A percentile compares a stretch with the other conserved stretches of the same genome.
These are phyloP conservation scores for Epinotia nisella DNA, from an alignment of 2,888 invertebrate species.

Conservation along the genomic window DNA sequence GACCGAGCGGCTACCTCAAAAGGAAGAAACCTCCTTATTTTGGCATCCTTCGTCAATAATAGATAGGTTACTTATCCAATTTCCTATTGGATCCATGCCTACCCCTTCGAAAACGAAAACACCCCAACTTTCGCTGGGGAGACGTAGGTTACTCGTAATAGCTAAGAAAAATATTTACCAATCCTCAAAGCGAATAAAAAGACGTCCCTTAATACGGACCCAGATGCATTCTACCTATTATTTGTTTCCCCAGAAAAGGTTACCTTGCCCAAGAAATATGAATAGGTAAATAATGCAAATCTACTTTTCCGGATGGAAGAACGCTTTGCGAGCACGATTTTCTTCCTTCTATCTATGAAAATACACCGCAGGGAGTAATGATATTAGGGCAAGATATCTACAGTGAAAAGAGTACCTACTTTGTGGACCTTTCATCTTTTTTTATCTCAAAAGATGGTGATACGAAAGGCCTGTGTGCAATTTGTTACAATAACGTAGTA, in stretches of 20 bases:
- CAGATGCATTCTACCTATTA: conserved; percentile 81
- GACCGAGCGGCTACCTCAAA: conserved; percentile 28
- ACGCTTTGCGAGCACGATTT: conserved; percentile 64
- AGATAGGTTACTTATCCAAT: conserved; percentile 66
- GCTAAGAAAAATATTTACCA: conserved; percentile 82
- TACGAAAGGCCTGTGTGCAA: conserved; percentile 30
- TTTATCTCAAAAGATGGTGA: conserved; percentile 38
- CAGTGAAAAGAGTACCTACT: conserved; percentile 53
- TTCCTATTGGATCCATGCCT: conserved; percentile 57
- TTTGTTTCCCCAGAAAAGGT: conserved; percentile 76
- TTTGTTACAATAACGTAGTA: conserved; percentile 34
- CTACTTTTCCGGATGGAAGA: conserved; percentile 59
- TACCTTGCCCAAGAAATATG: conserved; percentile 56
- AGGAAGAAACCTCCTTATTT: conserved; percentile 33
- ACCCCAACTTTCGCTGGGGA: conserved; percentile 54
- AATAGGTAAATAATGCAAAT: conserved; percentile 73
- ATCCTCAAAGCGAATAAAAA: conserved; percentile 79
- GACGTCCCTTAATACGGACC: conserved; percentile 81
- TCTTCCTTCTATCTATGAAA: conserved; percentile 65
- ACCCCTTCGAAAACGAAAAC: conserved; percentile 61
- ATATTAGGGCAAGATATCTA: conserved; percentile 74
- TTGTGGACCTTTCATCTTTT: conserved; percentile 46
- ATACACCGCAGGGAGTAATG: conserved; percentile 73
- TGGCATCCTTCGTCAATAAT: conserved; percentile 62
- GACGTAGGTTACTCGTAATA: conserved; percentile 62